Evolutionary conservation across 2,113 vertebrate genomes (phyloP).

Genomic region (Chaenocephalus aceratus): DNA sequence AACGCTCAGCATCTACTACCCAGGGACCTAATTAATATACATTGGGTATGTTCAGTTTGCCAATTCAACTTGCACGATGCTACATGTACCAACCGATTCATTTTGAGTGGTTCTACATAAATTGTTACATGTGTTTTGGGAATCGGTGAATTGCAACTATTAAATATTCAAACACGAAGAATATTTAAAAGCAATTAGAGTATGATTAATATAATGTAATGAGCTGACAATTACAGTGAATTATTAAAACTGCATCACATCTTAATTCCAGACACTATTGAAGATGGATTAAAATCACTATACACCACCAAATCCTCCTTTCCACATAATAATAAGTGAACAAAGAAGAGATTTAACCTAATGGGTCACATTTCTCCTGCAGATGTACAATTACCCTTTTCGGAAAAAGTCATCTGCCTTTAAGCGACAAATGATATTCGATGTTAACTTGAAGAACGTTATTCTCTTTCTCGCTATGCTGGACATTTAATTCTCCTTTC

Average conservation of each 20-base stretch:
- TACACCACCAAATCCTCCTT: background rate
- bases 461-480: slow-evolving; percentile 54
- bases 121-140: slow-evolving; percentile 40
- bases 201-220: background rate
- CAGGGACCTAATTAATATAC: slow-evolving; percentile 51
- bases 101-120: slow-evolving; percentile 20
- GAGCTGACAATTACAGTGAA: slow-evolving; percentile 12
- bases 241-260: slow-evolving; percentile 1
- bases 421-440: slow-evolving; percentile 72
- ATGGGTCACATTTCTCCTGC: slow-evolving; percentile 59
- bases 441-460: slow-evolving; percentile 68
- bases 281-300: slow-evolving; percentile 24
- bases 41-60: background rate
- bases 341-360: slow-evolving; percentile 37
- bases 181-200: slow-evolving; percentile 36
- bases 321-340: slow-evolving; percentile 23
- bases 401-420: slow-evolving; percentile 61
- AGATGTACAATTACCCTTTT: slow-evolving; percentile 54
- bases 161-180: slow-evolving; percentile 44
- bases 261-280: slow-evolving; percentile 22
- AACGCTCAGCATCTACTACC: background rate
- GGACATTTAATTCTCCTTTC: slow-evolving; percentile 70
- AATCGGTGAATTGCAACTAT: slow-evolving; percentile 19
- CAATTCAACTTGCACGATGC: background rate
- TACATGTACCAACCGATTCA: slow-evolving; percentile 13